These are phyloP conservation scores for Deilephila elpenor DNA, from an alignment of 2,888 invertebrate species.

Conservation along the genomic window DNA sequence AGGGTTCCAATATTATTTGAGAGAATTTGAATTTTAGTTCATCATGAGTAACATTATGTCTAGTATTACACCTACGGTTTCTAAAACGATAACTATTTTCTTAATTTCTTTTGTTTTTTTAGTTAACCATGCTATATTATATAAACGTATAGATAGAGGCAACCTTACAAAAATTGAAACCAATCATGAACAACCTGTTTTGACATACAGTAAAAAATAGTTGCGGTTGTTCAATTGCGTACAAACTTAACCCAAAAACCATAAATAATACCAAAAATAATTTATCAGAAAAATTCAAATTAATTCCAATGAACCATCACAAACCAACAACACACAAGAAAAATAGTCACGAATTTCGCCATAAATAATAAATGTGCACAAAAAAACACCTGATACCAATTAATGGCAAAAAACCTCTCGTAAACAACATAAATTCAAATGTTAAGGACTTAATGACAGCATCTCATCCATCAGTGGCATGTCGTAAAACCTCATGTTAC, in stretches of 20 bases:
- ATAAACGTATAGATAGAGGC: too few relatives aligned
- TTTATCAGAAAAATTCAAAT: not conserved
- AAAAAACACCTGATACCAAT: slow-evolving; percentile 14
- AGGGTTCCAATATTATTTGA: not conserved
- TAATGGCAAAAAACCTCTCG: slow-evolving; percentile 14
- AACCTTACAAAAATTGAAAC: too few relatives aligned
- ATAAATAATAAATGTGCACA: not conserved
- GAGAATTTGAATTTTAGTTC: not conserved
- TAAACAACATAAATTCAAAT: slow-evolving; percentile 28
- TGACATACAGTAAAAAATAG: too few relatives aligned
- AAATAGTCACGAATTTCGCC: not conserved
- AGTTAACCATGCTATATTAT: too few relatives aligned
- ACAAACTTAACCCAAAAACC: not conserved
- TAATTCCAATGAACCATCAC: not conserved
- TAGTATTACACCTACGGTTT: too few relatives aligned
- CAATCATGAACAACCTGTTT: too few relatives aligned
- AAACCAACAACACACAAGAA: not conserved
- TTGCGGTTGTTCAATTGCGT: too few relatives aligned
- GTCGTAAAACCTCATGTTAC: slow-evolving; percentile 21
- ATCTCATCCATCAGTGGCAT: slow-evolving; percentile 13
- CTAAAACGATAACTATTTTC: too few relatives aligned
- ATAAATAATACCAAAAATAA: not conserved
- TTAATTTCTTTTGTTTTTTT: too few relatives aligned
- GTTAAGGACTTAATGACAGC: slow-evolving; percentile 26
- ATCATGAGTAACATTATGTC: too few relatives aligned